Percentiles rank a stretch among this genome's conserved stretches.
Evolutionary conservation across 2,888 invertebrate genomes (phyloP).

Genomic region (Alentia gelatinosa): DNA sequence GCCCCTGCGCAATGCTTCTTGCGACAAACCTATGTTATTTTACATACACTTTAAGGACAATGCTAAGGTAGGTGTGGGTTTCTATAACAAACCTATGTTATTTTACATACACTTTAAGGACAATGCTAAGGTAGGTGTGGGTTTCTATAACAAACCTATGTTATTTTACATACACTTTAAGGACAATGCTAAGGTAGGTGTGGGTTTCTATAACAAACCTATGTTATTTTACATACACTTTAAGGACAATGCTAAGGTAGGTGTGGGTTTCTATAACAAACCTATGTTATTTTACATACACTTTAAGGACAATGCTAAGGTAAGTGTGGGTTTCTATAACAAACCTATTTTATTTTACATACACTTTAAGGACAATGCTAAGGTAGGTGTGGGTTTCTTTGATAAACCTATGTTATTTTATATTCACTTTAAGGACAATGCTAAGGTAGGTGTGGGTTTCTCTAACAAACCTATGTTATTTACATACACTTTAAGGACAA

Average conservation of each 20-base stretch:
- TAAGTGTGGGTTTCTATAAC: not conserved
- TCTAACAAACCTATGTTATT: not conserved
- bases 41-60: constrained; percentile 47
- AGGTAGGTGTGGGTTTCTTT: not conserved
- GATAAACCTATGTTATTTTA: not conserved
- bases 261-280: not conserved
- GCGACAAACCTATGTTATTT: not conserved
- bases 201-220: not conserved
- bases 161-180: too few species aligned
- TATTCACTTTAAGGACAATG: constrained; percentile 4
- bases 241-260: not conserved
- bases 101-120: constrained; percentile 42
- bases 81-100: constrained; percentile 8
- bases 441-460: not conserved
- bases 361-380: not conserved
- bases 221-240: too few species aligned
- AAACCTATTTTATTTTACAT: too few species aligned
- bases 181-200: not conserved
- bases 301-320: not conserved
- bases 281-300: too few species aligned
- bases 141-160: too few species aligned
- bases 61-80: not conserved
- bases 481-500: constrained; percentile 47
- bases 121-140: not conserved
- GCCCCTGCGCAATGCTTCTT: not conserved